Conservation (phyloP, 2,113 vertebrate species). For the Nematolebias whitei region DNA sequence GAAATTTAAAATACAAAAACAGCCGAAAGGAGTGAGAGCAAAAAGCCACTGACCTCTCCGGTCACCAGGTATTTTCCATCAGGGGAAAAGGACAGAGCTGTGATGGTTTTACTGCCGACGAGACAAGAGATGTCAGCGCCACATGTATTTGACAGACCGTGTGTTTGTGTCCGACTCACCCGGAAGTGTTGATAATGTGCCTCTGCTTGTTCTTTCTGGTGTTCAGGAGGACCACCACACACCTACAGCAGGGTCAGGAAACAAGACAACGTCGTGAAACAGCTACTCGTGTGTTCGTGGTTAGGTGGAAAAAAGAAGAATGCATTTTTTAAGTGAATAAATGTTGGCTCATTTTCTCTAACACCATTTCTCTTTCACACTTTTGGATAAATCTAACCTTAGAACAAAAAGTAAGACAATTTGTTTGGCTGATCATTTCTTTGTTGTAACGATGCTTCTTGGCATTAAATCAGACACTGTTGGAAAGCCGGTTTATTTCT, state of each 20-base stretch:
- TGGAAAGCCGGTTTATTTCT: no score
- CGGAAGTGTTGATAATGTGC: slow-evolving; percentile 94
- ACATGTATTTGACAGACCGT: neutral
- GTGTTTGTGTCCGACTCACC: slow-evolving; percentile 75
- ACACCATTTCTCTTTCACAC: no score
- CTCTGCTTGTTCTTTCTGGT: slow-evolving; percentile 91
- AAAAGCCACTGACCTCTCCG: slow-evolving; percentile 88
- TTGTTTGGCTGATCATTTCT: no score
- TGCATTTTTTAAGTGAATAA: neutral
- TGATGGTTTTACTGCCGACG: slow-evolving; percentile 92
- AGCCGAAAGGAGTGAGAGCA: neutral
- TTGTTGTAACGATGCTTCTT: no score
- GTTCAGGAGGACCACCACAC: slow-evolving; percentile 94
- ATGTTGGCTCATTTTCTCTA: neutral
- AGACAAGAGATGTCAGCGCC: neutral
- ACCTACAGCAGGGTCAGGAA: slow-evolving; percentile 73
- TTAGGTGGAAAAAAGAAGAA: no score
- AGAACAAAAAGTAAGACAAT: no score
- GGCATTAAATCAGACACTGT: no score
- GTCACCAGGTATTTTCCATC: slow-evolving; percentile 97
- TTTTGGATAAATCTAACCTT: no score
- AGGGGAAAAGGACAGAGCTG: slow-evolving; percentile 92
- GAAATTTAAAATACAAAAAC: neutral
- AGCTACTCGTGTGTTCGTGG: no score
- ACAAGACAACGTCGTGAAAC: neutral